Evolutionary conservation across 1,140 invertebrate species (phyloP).

Genomic region (roundworm (Caenorhabditis elegans)): DNA sequence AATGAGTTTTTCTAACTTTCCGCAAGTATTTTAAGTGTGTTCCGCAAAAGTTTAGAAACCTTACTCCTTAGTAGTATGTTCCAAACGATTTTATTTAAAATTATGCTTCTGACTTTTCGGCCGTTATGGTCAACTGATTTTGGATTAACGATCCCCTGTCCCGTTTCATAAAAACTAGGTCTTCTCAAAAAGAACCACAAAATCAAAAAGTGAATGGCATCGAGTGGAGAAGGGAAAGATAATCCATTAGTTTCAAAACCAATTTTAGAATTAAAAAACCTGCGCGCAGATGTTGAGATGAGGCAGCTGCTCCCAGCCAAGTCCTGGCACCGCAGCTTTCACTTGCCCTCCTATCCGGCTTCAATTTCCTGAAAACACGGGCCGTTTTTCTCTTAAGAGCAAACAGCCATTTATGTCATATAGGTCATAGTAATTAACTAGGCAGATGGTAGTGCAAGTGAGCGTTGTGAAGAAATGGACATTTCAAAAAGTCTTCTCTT

Average conservation of each 20-base stretch:
- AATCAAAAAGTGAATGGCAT: conserved; percentile 27
- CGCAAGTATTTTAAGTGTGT: too few species aligned
- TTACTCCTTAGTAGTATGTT: too few species aligned
- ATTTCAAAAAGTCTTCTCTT: not conserved
- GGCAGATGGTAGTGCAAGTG: conserved; percentile 7
- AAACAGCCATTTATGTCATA: conserved; percentile 13
- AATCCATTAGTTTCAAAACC: conserved; percentile 23
- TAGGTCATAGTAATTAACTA: conserved; percentile 10
- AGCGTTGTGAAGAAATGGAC: not conserved
- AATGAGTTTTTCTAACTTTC: too few species aligned
- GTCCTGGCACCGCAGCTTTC: conserved; percentile 1
- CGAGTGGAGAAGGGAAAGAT: not conserved
- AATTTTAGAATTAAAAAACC: conserved; percentile 31
- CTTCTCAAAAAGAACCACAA: not conserved
- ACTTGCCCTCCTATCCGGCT: not conserved
- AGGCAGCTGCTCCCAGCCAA: not conserved
- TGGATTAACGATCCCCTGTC: not conserved
- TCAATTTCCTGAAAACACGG: conserved; percentile 14
- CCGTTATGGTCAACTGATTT: not conserved
- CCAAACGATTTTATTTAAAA: not conserved
- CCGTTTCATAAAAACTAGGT: not conserved
- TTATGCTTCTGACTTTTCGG: not conserved
- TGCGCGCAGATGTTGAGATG: conserved; percentile 8
- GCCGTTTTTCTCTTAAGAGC: not conserved
- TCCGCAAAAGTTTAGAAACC: too few species aligned